Percentiles rank a stretch among this genome's conserved stretches.
These are phyloP conservation scores for Agapostemon virescens DNA, from an alignment of 2,888 invertebrate genomes.

Conservation along the genomic window DNA sequence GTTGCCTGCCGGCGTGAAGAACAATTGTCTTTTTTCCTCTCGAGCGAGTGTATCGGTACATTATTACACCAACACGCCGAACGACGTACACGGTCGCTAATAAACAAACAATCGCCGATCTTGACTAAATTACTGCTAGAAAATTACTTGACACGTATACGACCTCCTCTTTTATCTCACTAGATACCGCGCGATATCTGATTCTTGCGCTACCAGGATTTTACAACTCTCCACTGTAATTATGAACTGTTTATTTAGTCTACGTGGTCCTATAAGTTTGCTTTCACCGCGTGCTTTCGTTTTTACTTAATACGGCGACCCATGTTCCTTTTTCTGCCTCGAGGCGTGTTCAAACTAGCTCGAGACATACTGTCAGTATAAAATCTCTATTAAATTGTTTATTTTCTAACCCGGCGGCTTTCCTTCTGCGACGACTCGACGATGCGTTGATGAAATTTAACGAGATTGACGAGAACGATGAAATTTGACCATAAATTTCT, in stretches of 20 bases:
- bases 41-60: constrained; percentile 10
- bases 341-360: neutral
- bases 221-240: constrained; percentile 39
- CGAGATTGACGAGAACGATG: too few species aligned
- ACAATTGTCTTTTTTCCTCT: constrained; percentile 47
- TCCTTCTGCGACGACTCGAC: neutral
- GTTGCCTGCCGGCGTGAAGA: constrained; percentile 36
- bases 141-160: constrained; percentile 29
- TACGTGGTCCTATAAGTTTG: constrained; percentile 36
- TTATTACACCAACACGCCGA: constrained; percentile 40
- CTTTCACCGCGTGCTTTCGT: constrained; percentile 49
- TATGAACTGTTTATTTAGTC: constrained; percentile 36
- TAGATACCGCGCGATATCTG: constrained; percentile 23
- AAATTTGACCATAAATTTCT: too few species aligned
- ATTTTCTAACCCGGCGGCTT: constrained; percentile 11
- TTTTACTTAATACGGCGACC: constrained; percentile 35
- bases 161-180: constrained; percentile 24
- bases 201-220: constrained; percentile 34
- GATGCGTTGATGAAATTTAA: too few species aligned
- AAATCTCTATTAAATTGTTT: too few species aligned
- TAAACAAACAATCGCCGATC: constrained; percentile 50
- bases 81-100: constrained; percentile 8
- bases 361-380: neutral
- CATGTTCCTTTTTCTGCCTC: neutral
- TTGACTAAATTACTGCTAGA: constrained; percentile 23